Percentiles rank a stretch among this genome's conserved stretches.
Evolutionary conservation across 2,888 invertebrate genomes (phyloP).

Genomic region (Megalurothrips usitatus): DNA sequence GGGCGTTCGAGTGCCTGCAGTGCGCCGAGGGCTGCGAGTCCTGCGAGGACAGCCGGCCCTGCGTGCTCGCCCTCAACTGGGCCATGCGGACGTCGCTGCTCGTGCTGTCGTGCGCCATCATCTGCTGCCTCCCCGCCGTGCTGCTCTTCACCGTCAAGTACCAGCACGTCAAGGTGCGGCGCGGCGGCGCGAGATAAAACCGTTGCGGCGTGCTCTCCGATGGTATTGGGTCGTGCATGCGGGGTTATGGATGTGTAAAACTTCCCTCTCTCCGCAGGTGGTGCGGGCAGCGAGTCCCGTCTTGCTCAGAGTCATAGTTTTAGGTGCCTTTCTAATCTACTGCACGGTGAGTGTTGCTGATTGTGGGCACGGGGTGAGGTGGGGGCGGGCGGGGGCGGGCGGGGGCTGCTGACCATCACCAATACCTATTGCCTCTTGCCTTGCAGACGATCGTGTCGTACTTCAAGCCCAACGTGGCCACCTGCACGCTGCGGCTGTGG

Average conservation of each 20-base stretch:
- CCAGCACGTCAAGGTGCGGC: slow-evolving; percentile 79
- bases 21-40: slow-evolving; percentile 91
- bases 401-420: neutral
- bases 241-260: too few species aligned
- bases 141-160: slow-evolving; percentile 91
- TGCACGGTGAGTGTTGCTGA: slow-evolving; percentile 68
- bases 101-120: slow-evolving; percentile 78
- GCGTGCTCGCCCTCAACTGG: slow-evolving; percentile 90
- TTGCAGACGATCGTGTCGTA: slow-evolving; percentile 87
- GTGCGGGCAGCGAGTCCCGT: slow-evolving; percentile 92
- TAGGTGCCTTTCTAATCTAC: slow-evolving; percentile 90
- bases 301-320: slow-evolving; percentile 78
- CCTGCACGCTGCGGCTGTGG: slow-evolving; percentile 88
- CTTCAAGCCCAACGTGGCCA: slow-evolving; percentile 80
- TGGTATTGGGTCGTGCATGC: too few species aligned
- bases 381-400: too few species aligned
- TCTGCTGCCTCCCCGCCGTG: slow-evolving; percentile 81
- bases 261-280: too few species aligned
- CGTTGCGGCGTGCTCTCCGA: too few species aligned
- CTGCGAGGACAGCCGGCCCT: slow-evolving; percentile 82
- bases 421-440: neutral
- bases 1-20: slow-evolving; percentile 77
- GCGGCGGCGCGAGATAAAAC: too few species aligned
- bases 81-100: slow-evolving; percentile 81
- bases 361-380: neutral